Evolutionary conservation across 64 coral and sea anemone species (phyloP).

Genomic region (Actinia equina): DNA sequence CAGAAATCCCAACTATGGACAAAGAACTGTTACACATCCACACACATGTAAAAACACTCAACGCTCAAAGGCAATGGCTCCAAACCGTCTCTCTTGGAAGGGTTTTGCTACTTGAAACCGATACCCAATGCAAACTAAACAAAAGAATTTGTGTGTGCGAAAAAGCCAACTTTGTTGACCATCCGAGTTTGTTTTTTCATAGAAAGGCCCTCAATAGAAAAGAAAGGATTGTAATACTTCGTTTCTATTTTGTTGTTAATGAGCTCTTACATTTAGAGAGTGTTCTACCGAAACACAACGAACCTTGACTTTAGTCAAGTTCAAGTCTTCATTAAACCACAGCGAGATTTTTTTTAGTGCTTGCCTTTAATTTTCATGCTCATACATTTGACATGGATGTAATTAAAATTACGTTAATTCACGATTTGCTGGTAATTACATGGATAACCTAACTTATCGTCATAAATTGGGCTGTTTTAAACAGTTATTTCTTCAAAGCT

Average conservation of each 20-base stretch:
- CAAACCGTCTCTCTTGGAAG: not conserved
- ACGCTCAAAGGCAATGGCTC: conserved; percentile 4
- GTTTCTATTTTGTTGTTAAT: not conserved
- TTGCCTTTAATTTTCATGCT: conserved; percentile 8
- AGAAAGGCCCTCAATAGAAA: conserved; percentile 12
- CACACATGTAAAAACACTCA: conserved; percentile 6
- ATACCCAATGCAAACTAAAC: not conserved
- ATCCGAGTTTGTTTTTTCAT: conserved; percentile 14
- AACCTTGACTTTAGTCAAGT: not conserved
- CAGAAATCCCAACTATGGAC: not conserved
- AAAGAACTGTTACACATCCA: not conserved
- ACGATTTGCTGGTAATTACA: conserved; percentile 22
- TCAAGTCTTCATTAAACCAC: not conserved
- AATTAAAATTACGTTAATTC: conserved; percentile 26
- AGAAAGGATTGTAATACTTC: not conserved
- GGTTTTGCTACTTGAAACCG: conserved; percentile 8
- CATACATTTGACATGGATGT: conserved; percentile 8
- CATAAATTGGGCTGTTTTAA: not conserved
- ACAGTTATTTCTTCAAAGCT: not conserved
- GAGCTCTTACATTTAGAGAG: not conserved
- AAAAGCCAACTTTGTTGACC: conserved; percentile 20
- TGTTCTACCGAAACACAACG: not conserved
- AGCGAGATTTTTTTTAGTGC: not conserved
- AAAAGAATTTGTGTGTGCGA: not conserved
- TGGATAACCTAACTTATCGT: conserved; percentile 8